Evolutionary conservation across 2,888 invertebrate genomes (phyloP), one percentile per base, ranked within the genome.

Genomic region (Platypus cylindrus): DNA sequence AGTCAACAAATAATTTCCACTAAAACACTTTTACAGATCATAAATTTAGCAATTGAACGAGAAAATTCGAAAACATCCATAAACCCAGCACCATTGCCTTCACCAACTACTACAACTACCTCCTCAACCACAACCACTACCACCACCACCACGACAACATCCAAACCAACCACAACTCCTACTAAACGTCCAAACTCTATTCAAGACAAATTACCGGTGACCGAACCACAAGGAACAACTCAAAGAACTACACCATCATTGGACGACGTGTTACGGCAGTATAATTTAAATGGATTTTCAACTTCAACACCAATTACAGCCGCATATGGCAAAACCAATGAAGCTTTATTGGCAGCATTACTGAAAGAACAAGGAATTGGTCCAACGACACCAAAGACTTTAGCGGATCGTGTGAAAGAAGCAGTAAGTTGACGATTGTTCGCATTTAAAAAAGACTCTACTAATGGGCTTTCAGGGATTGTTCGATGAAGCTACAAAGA

Each of bases 291-390:
- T 16, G 53, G 45, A 8, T 22, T 50, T 4, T 49, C 47, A 3
- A 45, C 45, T 12, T 51, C 53, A 3, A 40, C 51, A 7, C 48
- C 55, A 5, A 42, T 52, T 2, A 45, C 53, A 1, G 46, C 55
- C 0, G 54, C 53, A 9, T 72, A 66, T 37, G 75, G 75, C 9
- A 70, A 72, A 48, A 71, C 71, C 38, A 73, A 77, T 48, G 79
- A 79, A 41, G 79, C 79, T 1, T 60, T 80, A 41, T 63, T 80
- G 16, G 78, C 79, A 1, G 75, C 78, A 3, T 59, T 79, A 34
- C 60, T 80, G 30, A 78, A 78, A 59, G 73, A 78, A 48, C 73
- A 77, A 52, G 79, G 79, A 24, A 78, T 80, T 47, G 77, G 74
- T 37, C 79, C 81, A 3, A 67, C 72, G n/a, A 76, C 76, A 40